A percentile compares a stretch with the other conserved stretches of the same genome.
phyloP scores from a whole-genome alignment of 1,140 invertebrate species.

The Zaprionus nigranus region DNA sequence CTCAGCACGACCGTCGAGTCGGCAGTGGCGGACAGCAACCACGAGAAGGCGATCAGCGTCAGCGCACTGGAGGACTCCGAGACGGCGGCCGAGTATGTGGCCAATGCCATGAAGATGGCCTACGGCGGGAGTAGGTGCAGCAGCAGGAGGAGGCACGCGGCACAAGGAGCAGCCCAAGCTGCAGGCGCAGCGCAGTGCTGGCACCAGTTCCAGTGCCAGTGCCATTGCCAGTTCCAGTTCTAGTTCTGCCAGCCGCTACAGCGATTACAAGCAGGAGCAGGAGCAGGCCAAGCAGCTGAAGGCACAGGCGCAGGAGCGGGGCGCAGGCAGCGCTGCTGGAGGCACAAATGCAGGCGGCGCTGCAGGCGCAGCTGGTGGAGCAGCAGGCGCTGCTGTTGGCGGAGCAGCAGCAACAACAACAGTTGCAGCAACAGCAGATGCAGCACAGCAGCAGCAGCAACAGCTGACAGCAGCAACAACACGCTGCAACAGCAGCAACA shows the following conservation, averaged over 20 bases:
- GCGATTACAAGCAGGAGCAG: slow-evolving; percentile 33
- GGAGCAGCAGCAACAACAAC: slow-evolving; percentile 47
- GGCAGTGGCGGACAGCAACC: background rate
- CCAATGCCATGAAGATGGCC: slow-evolving; percentile 77
- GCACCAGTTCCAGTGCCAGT: slow-evolving; percentile 2
- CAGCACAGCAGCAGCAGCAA: slow-evolving; percentile 14
- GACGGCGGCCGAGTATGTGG: slow-evolving; percentile 79
- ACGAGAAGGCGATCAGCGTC: slow-evolving; percentile 5
- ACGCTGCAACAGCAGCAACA: slow-evolving; percentile 16
- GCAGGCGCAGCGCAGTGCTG: background rate
- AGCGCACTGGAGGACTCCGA: slow-evolving; percentile 68
- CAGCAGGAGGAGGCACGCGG: slow-evolving; percentile 9
- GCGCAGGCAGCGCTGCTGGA: slow-evolving; percentile 45
- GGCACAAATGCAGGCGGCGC: slow-evolving; percentile 48
- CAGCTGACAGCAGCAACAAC: slow-evolving; percentile 5
- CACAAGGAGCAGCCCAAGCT: slow-evolving; percentile 58
- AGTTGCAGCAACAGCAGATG: slow-evolving; percentile 12
- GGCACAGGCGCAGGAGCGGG: slow-evolving; percentile 36
- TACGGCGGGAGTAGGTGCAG: too few species aligned
- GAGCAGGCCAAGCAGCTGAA: slow-evolving; percentile 34
- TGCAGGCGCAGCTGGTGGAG: slow-evolving; percentile 44
- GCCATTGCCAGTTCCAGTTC: slow-evolving; percentile 1
- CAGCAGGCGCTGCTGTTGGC: slow-evolving; percentile 46
- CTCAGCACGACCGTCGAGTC: slow-evolving; percentile 53
- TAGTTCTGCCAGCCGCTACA: slow-evolving; percentile 13